phyloP scores from a whole-genome alignment of 2,113 vertebrate genomes.

The Amphilophus citrinellus region DNA sequence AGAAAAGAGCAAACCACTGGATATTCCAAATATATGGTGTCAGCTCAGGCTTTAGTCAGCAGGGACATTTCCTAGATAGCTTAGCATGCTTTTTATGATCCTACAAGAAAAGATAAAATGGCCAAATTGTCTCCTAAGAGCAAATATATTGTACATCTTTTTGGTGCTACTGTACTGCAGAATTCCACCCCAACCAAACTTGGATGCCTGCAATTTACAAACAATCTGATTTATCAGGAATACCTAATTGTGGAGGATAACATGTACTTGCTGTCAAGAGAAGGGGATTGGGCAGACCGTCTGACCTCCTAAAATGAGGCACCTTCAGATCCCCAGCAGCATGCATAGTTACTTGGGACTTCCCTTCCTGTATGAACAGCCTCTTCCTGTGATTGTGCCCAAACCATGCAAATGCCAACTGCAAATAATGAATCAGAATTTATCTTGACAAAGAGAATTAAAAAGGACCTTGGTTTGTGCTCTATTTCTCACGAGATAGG shows the following conservation, averaged over 20 bases:
- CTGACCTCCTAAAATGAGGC: slow-evolving; percentile 21
- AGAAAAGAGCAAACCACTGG: slow-evolving; percentile 43
- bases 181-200: background rate
- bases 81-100: background rate
- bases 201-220: background rate
- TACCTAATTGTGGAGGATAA: background rate
- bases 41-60: slow-evolving; percentile 19
- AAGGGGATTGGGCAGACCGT: slow-evolving; percentile 3
- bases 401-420: slow-evolving; percentile 40
- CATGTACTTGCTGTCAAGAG: slow-evolving; percentile 26
- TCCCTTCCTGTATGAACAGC: slow-evolving; percentile 67
- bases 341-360: slow-evolving; percentile 32
- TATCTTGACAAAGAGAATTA: slow-evolving; percentile 55
- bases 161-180: background rate
- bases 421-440: slow-evolving; percentile 63
- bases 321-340: slow-evolving; percentile 35
- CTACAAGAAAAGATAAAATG: background rate
- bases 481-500: slow-evolving; percentile 21
- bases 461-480: slow-evolving; percentile 39
- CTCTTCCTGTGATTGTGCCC: slow-evolving; percentile 81
- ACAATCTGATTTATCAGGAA: slow-evolving; percentile 4
- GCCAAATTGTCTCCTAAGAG: background rate
- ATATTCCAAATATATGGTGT: slow-evolving; percentile 41
- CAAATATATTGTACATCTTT: background rate
- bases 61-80: background rate